Base-by-base conservation (phyloP, 2,888 invertebrate genomes). In the Lochmaea capreae region DNA sequence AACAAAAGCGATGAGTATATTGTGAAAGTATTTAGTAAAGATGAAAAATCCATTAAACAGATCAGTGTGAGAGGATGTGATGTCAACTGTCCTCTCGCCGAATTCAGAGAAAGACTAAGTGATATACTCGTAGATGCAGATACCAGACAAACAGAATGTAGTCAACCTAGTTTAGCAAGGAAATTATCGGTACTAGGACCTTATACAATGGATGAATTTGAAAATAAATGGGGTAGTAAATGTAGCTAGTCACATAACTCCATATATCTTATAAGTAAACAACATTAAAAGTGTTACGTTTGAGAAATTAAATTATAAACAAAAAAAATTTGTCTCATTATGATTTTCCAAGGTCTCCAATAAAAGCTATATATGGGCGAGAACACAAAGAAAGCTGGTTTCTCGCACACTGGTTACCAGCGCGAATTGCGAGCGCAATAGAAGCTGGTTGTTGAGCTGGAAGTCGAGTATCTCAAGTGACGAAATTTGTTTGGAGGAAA, bases 21-120 rank as follows among this genome's bases (percentile, higher is more conserved):
- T 9, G 61, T 61, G 5, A 61, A 61, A 39, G 61, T 61, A 0
- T 61, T 61, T 10, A 61, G 33, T n/a, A 39, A 61, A 61, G n/a
- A 61, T 39, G 61, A 11, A 9, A 16, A 61, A 8, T n/a, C 8
- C 16, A n/a, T 61, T 0, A n/a, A 61, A 10, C 61, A 61, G 39
- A 61, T 61, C 2, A 61, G 61, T 61, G 61, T 61, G 14, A 61
- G 33, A 12, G 61, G 61, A 14, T 61, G 61, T 39, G 4, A 33
- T 39, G 3, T 39, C 3, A n/a, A 16, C 39, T 61, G 61, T n/a
- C 61, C 61, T 33, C 61, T 61, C 1, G 10, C 61, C 2, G 39
- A 39, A 39, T 61, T 61, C 12, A 39, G 39, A 61, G 39, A 61
- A 9, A n/a, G n/a, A 9, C 39, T 61, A 0, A 61, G 61, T 1